Evolutionary conservation across 2,888 invertebrate species (phyloP), one percentile per base, ranked within the genome.

Genomic region (Ophion ventricosus): DNA sequence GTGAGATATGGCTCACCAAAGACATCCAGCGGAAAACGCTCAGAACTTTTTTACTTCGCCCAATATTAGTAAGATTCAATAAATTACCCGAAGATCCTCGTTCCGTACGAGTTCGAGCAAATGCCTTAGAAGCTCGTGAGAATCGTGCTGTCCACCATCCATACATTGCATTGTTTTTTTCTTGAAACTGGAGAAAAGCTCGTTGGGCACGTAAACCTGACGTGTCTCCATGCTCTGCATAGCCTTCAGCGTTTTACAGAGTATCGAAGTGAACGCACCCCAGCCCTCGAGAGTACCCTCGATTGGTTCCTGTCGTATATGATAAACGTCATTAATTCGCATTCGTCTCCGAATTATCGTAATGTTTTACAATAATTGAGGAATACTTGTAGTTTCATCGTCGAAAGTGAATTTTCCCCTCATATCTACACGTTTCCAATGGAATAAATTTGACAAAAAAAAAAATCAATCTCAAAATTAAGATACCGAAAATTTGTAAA

Each of bases 91-190:
- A 4, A 94, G 88, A 91, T 96, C 96, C 88, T 96, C 96, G 66
- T 93, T 96, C 93, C 97, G 95, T 87, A 99, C 97, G 87, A 96
- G 97, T 93, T 99, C 99, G 73, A 99, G 94, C 67, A 99, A 94
- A 94, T 98, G 98, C 76, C 99, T 94, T 23, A 99, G 94, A 78
- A 99, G 94, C 93, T 99, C 99, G 91, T 99, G 99, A 0, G 99
- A 96, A 93, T 99, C 99, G 91, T 99, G 99, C 91, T 99, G 99
- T 89, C 98, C 97, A 1, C 97, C 98, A 11, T 98, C 98, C 74
- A 97, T 97, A 93, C 99, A 99, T 92, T 98, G 97, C 0, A 97
- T 97, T 91, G 96, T 94, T 88, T 96, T 96, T 87, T 94, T 94
- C 80, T 95, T 96, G 26, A 97, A 94, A 82, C 95, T 95, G 0